These are phyloP conservation scores for Phthorimaea operculella DNA, from an alignment of 1,140 invertebrate species.

Conservation along the genomic window DNA sequence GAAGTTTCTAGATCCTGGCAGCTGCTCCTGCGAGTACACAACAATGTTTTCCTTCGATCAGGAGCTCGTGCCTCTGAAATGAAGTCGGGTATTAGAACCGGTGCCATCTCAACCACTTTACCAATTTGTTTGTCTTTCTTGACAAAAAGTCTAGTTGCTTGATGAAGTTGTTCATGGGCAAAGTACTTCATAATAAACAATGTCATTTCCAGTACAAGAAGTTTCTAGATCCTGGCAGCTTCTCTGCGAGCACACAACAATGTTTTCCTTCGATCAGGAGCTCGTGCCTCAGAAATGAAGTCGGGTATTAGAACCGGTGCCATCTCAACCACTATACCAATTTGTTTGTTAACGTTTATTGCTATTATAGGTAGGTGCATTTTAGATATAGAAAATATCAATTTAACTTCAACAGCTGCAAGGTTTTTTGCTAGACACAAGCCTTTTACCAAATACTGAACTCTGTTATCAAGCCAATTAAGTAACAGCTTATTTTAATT, in stretches of 20 bases:
- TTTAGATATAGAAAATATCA: too few relatives aligned
- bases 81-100: constrained; percentile 57
- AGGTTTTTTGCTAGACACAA: too few relatives aligned
- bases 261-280: constrained; percentile 61
- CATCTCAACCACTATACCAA: constrained; percentile 44
- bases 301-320: constrained; percentile 54
- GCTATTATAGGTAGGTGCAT: too few relatives aligned
- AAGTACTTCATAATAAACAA: too few relatives aligned
- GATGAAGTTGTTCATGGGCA: too few relatives aligned
- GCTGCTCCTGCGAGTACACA: constrained; percentile 18
- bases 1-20: not conserved
- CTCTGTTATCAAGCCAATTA: too few relatives aligned
- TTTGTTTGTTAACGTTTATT: constrained; percentile 44
- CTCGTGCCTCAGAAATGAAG: constrained; percentile 53
- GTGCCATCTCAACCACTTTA: constrained; percentile 42
- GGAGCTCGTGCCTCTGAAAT: constrained; percentile 48
- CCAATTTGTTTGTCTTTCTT: constrained; percentile 54
- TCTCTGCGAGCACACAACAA: constrained; percentile 26
- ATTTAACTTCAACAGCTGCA: too few relatives aligned
- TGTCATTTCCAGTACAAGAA: not conserved
- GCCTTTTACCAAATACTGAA: too few relatives aligned
- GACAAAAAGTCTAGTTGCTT: too few relatives aligned
- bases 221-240: not conserved
- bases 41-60: constrained; percentile 63
- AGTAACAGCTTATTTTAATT: too few relatives aligned